Evolutionary conservation across 1,140 invertebrate genomes (phyloP).

Genomic region (Daktulosphaira vitifoliae): DNA sequence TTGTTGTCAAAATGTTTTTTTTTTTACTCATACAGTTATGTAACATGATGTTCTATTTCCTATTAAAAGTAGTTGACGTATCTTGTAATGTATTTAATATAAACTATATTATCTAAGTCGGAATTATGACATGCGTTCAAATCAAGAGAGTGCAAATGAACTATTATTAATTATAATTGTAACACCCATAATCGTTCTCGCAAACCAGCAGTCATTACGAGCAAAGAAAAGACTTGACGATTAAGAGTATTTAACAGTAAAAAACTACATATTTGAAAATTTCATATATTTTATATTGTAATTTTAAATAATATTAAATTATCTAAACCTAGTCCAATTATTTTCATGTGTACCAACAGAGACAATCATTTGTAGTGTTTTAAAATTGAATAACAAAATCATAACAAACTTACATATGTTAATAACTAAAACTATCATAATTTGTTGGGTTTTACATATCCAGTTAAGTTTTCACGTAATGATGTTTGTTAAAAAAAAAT

Average conservation of each 20-base stretch:
- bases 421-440: too few species aligned
- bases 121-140: conserved; percentile 5
- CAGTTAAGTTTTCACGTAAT: neutral
- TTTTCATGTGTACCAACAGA: conserved; percentile 2
- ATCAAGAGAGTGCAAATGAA: neutral
- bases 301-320: neutral
- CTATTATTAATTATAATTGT: conserved; percentile 8
- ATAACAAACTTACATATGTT: too few species aligned
- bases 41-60: conserved; percentile 3
- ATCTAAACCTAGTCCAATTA: conserved; percentile 14
- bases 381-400: neutral
- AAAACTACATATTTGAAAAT: neutral
- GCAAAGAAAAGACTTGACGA: conserved; percentile 31
- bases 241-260: conserved; percentile 25
- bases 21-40: too few species aligned
- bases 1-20: too few species aligned
- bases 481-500: too few species aligned
- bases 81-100: neutral
- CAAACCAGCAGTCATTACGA: conserved; percentile 31
- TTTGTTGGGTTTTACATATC: conserved; percentile 20
- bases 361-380: conserved; percentile 27
- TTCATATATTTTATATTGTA: neutral
- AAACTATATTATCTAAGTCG: neutral
- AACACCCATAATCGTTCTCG: conserved; percentile 4
- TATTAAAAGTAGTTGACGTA: neutral